phyloP scores from a whole-genome alignment of 1,140 invertebrate species.

The Lucilia cuprina region DNA sequence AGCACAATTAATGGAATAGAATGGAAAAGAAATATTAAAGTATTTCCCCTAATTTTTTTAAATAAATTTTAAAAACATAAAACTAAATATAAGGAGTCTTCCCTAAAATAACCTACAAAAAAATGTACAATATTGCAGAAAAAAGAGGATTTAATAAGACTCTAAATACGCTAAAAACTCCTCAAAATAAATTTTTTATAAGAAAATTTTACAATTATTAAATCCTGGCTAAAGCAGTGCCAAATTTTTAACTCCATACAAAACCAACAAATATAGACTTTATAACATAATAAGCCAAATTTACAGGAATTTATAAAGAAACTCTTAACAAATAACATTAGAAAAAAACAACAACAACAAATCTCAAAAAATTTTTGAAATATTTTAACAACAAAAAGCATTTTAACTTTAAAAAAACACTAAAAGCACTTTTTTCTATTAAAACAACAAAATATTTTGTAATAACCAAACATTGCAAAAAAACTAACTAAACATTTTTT shows the following conservation, averaged over 20 bases:
- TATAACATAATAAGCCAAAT: background rate
- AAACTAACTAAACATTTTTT: background rate
- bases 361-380: too few relatives aligned
- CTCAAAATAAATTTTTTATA: too few relatives aligned
- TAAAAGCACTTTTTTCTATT: too few relatives aligned
- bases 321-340: background rate
- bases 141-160: too few relatives aligned
- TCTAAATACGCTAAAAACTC: too few relatives aligned
- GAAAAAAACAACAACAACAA: background rate
- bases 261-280: background rate
- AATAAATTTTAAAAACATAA: background rate
- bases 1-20: too few relatives aligned
- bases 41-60: too few relatives aligned
- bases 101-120: background rate
- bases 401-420: too few relatives aligned
- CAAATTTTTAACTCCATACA: background rate
- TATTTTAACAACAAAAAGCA: too few relatives aligned
- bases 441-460: conserved; percentile 10
- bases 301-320: background rate
- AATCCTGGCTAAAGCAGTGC: too few relatives aligned
- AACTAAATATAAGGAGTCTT: background rate
- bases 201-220: too few relatives aligned
- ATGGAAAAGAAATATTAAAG: too few relatives aligned
- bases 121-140: background rate
- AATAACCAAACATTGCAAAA: conserved; percentile 23